Percentiles rank a stretch among this genome's conserved stretches.
Conservation (phyloP, 2,888 invertebrate genomes). For the Sphinx pinastri region DNA sequence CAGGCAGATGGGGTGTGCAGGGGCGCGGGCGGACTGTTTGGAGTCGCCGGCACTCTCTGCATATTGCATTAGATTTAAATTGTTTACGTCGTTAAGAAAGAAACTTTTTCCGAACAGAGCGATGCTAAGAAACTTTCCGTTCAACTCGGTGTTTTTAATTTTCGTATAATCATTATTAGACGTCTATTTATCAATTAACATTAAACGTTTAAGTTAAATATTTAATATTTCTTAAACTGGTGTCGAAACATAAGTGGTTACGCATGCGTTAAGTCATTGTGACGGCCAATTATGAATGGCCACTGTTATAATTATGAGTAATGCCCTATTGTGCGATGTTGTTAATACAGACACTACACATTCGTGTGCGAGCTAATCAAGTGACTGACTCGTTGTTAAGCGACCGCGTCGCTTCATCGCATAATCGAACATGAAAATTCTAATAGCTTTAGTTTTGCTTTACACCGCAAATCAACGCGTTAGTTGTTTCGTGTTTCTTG, state of each 20-base stretch:
- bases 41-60: slow-evolving; percentile 68
- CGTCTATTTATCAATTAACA: slow-evolving; percentile 17
- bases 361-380: not conserved
- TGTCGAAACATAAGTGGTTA: slow-evolving; percentile 2
- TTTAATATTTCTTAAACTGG: slow-evolving; percentile 6
- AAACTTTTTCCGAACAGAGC: slow-evolving; percentile 68
- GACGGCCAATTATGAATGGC: not conserved
- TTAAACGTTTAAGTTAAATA: not conserved
- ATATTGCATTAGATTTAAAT: slow-evolving; percentile 83
- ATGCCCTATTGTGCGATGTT: slow-evolving; percentile 36
- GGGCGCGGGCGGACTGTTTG: slow-evolving; percentile 45
- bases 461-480: slow-evolving; percentile 41
- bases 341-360: slow-evolving; percentile 30
- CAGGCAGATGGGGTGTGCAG: slow-evolving; percentile 56
- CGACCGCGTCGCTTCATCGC: slow-evolving; percentile 20
- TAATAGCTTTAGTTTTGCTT: slow-evolving; percentile 35
- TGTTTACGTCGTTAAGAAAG: slow-evolving; percentile 82
- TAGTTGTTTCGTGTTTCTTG: slow-evolving; percentile 42
- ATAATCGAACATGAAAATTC: slow-evolving; percentile 37
- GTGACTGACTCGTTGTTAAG: slow-evolving; percentile 23
- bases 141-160: slow-evolving; percentile 56
- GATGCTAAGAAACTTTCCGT: slow-evolving; percentile 55
- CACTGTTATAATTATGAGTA: slow-evolving; percentile 24
- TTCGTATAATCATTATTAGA: slow-evolving; percentile 38
- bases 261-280: slow-evolving; percentile 18